These are phyloP conservation scores for Carcina quercana DNA, from an alignment of 2,888 invertebrate species.

Conservation along the genomic window DNA sequence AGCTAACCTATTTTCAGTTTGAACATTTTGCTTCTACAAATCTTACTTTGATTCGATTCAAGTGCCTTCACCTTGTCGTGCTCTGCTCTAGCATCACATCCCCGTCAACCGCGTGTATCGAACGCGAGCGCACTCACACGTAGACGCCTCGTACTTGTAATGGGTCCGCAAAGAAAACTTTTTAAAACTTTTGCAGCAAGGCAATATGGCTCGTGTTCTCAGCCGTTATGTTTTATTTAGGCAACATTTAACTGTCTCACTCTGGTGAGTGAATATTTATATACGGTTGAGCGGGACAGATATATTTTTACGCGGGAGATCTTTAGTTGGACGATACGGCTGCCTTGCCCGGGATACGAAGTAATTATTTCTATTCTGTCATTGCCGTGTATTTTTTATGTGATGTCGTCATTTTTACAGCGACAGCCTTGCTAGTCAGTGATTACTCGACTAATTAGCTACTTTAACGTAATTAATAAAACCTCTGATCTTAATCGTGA, in stretches of 20 bases:
- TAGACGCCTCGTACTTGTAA: slow-evolving; percentile 66
- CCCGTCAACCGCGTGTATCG: slow-evolving; percentile 62
- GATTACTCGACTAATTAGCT: too few species aligned
- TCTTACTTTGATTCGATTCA: too few species aligned
- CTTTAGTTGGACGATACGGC: slow-evolving; percentile 39
- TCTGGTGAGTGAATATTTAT: slow-evolving; percentile 30
- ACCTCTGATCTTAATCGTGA: too few species aligned
- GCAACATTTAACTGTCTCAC: slow-evolving; percentile 53
- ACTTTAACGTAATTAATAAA: too few species aligned
- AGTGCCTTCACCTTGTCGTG: background rate
- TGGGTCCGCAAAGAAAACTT: slow-evolving; percentile 76
- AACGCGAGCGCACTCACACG: slow-evolving; percentile 49
- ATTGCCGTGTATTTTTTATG: slow-evolving; percentile 71
- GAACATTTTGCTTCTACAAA: too few species aligned
- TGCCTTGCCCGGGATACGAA: slow-evolving; percentile 71
- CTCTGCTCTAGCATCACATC: slow-evolving; percentile 14
- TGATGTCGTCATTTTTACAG: slow-evolving; percentile 48
- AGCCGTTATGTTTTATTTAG: slow-evolving; percentile 73
- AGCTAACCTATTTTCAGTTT: too few species aligned
- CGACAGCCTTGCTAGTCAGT: too few species aligned
- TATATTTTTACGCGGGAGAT: slow-evolving; percentile 35
- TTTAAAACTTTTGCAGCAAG: slow-evolving; percentile 75
- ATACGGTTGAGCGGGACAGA: slow-evolving; percentile 36
- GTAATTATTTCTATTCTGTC: slow-evolving; percentile 75
- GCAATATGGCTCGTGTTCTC: slow-evolving; percentile 75